These are phyloP conservation scores for Crypturellus undulatus DNA, from an alignment of 2,113 vertebrate species.

Conservation along the genomic window DNA sequence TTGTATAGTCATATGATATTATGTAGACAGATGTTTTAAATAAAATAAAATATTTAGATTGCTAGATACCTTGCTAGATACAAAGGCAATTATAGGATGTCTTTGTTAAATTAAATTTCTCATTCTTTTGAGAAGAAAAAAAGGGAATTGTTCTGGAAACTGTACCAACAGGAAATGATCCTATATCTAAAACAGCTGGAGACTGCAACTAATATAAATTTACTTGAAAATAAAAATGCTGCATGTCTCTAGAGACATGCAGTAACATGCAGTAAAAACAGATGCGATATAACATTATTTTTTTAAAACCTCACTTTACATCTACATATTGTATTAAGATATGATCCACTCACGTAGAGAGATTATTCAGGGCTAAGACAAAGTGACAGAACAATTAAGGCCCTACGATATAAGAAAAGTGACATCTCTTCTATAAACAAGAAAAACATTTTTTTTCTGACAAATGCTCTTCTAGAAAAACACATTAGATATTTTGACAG, in stretches of 20 bases:
- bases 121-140: conserved; percentile 76
- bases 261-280: conserved; percentile 78
- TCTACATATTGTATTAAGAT: conserved; percentile 60
- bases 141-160: conserved; percentile 79
- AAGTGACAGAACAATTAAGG: conserved; percentile 34
- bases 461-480: background rate
- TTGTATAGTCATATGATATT: conserved; percentile 77
- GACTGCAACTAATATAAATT: conserved; percentile 85
- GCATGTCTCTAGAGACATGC: conserved; percentile 81
- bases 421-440: background rate
- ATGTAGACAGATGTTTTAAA: conserved; percentile 85
- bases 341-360: conserved; percentile 21
- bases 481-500: conserved; percentile 26
- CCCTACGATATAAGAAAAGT: background rate
- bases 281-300: conserved; percentile 78
- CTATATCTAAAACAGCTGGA: conserved; percentile 87
- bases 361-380: conserved; percentile 25
- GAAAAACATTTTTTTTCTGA: background rate
- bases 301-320: conserved; percentile 66
- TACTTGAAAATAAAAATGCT: conserved; percentile 85
- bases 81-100: conserved; percentile 83
- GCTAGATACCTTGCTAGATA: conserved; percentile 83
- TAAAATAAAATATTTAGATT: conserved; percentile 84
- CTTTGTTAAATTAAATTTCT: conserved; percentile 85
- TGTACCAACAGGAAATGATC: conserved; percentile 84